Conservation (phyloP, 1,140 invertebrate genomes). For the Agrilus planipennis region DNA sequence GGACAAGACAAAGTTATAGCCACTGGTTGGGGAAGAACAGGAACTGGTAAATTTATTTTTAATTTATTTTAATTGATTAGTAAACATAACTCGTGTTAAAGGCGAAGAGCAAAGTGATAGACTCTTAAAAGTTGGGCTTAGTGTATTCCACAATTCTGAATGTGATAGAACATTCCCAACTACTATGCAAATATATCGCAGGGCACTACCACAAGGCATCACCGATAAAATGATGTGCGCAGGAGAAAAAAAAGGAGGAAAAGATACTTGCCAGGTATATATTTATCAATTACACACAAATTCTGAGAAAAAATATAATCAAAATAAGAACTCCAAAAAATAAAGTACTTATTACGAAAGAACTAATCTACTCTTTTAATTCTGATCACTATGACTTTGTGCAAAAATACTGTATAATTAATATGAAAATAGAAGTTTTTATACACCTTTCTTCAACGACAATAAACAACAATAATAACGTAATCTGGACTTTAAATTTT, state of each 20-base stretch:
- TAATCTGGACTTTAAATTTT: too few relatives aligned
- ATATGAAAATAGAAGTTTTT: too few relatives aligned
- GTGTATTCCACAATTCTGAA: constrained; percentile 40
- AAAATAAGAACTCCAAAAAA: too few relatives aligned
- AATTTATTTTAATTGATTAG: neutral
- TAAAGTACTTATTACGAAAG: too few relatives aligned
- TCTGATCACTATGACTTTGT: too few relatives aligned
- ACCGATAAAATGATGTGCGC: constrained; percentile 55
- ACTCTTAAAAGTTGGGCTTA: constrained; percentile 52
- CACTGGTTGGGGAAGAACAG: constrained; percentile 28
- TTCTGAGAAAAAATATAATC: too few relatives aligned
- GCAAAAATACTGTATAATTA: too few relatives aligned
- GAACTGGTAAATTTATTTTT: constrained; percentile 13
- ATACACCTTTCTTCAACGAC: too few relatives aligned
- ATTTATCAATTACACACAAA: neutral
- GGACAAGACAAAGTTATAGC: constrained; percentile 17
- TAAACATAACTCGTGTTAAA: constrained; percentile 2
- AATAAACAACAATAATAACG: too few relatives aligned
- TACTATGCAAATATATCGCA: too few relatives aligned
- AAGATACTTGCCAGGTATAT: constrained; percentile 63
- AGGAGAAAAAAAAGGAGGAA: constrained; percentile 52
- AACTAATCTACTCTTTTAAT: too few relatives aligned
- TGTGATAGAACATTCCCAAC: constrained; percentile 41
- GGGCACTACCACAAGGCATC: constrained; percentile 41
- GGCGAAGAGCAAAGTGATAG: constrained; percentile 41